Base-by-base conservation (phyloP, 1,140 invertebrate species). In the Hycleus phaleratus region DNA sequence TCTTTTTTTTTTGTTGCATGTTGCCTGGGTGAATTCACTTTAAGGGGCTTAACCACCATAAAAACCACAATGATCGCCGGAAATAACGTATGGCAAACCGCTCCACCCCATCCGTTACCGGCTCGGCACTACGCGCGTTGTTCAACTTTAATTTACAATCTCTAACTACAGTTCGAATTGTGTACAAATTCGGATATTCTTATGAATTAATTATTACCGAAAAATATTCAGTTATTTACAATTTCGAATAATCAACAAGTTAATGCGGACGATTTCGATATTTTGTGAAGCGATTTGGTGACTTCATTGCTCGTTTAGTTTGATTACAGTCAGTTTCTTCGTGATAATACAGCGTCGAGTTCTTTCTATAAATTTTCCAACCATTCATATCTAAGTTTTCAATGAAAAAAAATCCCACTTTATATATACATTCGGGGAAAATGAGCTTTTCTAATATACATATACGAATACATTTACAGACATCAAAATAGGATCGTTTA, bases 61-160 rank as follows among this genome's bases (percentile, higher is more conserved):
- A 61, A 61, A 61, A 61, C 59, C 59, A 61, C 54, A 61, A 57
- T 61, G 56, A 61, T 61, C 54, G 59, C 54, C 44, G 49, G 38
- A 57, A 61, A 61, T 61, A 57, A 57, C 59, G 46, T 61, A 61
- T 61, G 49, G 59, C 49, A 32, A 45, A 32, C 32, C 11, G 49
- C 49, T 49, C 49, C 54, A 32, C 54, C 59, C 47, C 26, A 44
- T 48, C 54, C 26, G 59, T 61, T 52, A 61, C 46, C 50, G 43
- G 46, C 50, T 49, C 52, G 52, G 49, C 56, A 57, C 56, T 57
- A 48, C 45, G 26, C 40, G 47, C 47, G 47, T 57, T 57, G 56
- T 57, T 57, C 56, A 50, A 49, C 47, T 50, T 49, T 57, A 57
- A 57, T 57, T 57, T 57, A 57, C 56, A 49, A 47, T 57, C 48